These are phyloP conservation scores for Cantharis rustica DNA, from an alignment of 2,888 invertebrate genomes.

Conservation along the genomic window DNA sequence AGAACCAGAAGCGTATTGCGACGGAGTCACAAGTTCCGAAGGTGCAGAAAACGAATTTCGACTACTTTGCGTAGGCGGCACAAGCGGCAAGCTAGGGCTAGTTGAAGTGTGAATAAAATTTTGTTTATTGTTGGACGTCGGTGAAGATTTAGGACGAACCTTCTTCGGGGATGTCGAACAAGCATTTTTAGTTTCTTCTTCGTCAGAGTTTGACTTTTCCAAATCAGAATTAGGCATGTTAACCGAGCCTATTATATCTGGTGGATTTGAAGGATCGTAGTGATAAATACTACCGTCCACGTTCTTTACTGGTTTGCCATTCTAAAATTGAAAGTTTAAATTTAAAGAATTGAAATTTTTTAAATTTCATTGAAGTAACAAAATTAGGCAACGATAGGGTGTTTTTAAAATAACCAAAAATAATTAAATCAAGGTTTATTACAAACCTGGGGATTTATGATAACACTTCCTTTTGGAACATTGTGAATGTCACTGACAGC, in stretches of 20 bases:
- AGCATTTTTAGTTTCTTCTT: slow-evolving; percentile 31
- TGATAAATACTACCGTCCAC: slow-evolving; percentile 78
- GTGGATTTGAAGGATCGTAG: slow-evolving; percentile 75
- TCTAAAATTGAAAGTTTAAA: slow-evolving; percentile 53
- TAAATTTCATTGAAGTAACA: background rate
- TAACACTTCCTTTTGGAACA: slow-evolving; percentile 85
- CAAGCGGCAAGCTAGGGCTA: slow-evolving; percentile 53
- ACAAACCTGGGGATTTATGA: slow-evolving; percentile 80
- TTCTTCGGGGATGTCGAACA: slow-evolving; percentile 43
- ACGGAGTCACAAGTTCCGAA: slow-evolving; percentile 31
- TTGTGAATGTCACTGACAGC: slow-evolving; percentile 84
- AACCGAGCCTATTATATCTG: slow-evolving; percentile 37
- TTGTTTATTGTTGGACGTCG: slow-evolving; percentile 42
- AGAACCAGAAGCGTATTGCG: slow-evolving; percentile 39
- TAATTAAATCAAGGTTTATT: background rate
- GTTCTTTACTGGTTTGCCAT: slow-evolving; percentile 76
- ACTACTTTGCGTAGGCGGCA: slow-evolving; percentile 43
- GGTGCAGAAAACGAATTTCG: slow-evolving; percentile 34
- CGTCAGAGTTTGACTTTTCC: slow-evolving; percentile 35
- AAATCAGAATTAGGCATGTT: slow-evolving; percentile 14
- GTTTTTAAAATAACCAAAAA: background rate
- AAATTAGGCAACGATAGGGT: background rate
- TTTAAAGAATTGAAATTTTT: background rate
- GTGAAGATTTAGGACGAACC: slow-evolving; percentile 39
- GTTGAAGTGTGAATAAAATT: slow-evolving; percentile 50